Evolutionary conservation across 2,113 vertebrate genomes (phyloP).

Genomic region (Penelope pileata): DNA sequence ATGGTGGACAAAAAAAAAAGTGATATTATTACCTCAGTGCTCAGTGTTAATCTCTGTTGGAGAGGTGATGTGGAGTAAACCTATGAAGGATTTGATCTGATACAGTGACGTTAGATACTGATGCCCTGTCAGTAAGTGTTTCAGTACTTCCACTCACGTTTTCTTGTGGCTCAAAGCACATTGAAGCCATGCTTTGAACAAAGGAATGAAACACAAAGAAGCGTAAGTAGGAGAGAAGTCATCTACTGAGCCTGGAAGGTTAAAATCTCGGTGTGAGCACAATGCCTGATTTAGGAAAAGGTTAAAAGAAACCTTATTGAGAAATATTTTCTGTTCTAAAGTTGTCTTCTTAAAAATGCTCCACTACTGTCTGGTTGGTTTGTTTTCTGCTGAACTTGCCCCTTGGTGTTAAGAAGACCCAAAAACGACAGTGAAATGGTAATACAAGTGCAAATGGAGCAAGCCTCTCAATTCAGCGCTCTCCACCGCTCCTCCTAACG

Average conservation of each 20-base stretch:
- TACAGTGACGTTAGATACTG: background rate
- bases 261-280: fast-evolving
- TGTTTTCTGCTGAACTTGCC: background rate
- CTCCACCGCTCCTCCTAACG: background rate
- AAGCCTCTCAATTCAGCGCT: background rate
- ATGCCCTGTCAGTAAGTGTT: background rate
- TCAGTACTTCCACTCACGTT: background rate
- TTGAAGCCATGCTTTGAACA: background rate
- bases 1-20: no score
- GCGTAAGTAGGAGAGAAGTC: background rate
- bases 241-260: no score
- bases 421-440: background rate
- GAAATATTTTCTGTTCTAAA: background rate
- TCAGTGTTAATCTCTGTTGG: background rate
- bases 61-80: background rate
- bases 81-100: background rate
- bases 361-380: background rate
- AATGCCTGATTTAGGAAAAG: background rate
- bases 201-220: background rate
- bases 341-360: background rate
- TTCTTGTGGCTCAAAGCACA: no score
- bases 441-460: background rate
- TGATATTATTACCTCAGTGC: no score
- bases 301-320: background rate
- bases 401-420: background rate